Base-by-base conservation (phyloP, 2,113 vertebrate genomes). In the Hassar affinis region DNA sequence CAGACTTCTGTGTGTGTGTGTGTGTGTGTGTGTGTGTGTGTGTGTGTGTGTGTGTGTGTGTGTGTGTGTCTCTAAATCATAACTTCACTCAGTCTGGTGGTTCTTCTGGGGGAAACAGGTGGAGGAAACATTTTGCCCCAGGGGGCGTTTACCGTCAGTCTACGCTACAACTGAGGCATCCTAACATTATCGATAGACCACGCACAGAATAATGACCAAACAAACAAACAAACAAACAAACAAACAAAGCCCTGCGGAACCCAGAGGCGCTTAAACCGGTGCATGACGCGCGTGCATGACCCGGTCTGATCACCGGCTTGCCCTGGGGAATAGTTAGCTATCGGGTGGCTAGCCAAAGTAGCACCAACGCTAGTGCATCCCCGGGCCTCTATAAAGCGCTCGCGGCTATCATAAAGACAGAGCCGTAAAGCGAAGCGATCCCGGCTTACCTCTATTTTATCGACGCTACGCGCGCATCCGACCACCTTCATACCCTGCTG, bases 401-500 rank as follows among this genome's bases (percentile, higher is more conserved):
- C 10, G 14, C 68, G 6, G 11, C 6, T 1, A 49, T 27, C 6
- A 47, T 2, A 12, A 8, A 27, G 14, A 69, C 5, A 49, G 38
- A 42, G 38, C 6, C 3, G 38, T 2, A 72, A 27, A 49, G 10
- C 12, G 25, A 51, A 14, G 10, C 35, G 9, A 47, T 35, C 3
- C 61, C n/a, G 11, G 52, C 91, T 85, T 91, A 98, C 97, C 96
- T 98, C 96, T 85, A 98, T 97, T 91, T 96, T 98, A 90, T 97
- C 94, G 81, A 98, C 96, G 82, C 91, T 96, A 90, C 96, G 94
- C 80, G 96, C 97, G 75, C 97, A 98, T 68, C 97, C 96, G 89
- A 97, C 96, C 78, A 97, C 97, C 91, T 94, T 95, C 95, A 98
- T 95, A 88, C 97, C 97, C 61, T 95, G 95, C 87, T 97, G 96